Percentiles rank a stretch among this genome's conserved stretches.
Evolutionary conservation across 2,113 vertebrate species (phyloP).

Genomic region (Rhinopomastus cyanomelas): DNA sequence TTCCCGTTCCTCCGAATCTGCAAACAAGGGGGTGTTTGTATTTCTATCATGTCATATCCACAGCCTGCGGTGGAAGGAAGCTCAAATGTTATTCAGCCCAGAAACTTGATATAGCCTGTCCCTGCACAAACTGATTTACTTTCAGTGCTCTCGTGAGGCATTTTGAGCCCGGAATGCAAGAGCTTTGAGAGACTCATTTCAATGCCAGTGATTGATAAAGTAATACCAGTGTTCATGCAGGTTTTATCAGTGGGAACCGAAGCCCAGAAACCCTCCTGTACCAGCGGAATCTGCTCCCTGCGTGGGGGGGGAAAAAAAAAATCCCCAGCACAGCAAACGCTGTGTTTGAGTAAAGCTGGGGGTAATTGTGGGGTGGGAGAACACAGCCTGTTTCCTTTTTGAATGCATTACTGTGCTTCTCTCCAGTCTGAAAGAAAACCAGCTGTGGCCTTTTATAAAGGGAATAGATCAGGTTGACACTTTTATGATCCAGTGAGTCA

Average conservation of each 20-base stretch:
- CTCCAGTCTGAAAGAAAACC: background rate
- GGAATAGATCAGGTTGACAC: background rate
- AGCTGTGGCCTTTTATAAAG: background rate
- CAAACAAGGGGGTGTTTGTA: background rate
- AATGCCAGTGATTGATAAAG: background rate
- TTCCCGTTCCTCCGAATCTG: background rate
- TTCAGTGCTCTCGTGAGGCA: background rate
- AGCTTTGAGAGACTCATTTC: background rate
- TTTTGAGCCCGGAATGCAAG: background rate
- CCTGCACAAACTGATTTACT: background rate
- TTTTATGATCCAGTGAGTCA: conserved; percentile 43
- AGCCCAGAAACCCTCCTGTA: background rate
- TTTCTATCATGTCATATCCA: background rate
- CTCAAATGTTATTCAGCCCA: background rate
- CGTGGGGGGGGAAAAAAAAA: background rate
- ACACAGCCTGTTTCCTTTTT: background rate
- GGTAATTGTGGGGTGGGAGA: background rate
- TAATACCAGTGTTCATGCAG: background rate
- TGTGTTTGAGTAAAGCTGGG: background rate
- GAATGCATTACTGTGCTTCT: background rate
- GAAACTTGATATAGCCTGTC: background rate
- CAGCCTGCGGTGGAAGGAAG: background rate
- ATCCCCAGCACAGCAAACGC: background rate
- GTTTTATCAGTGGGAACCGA: conserved; percentile 7
- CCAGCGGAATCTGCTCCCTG: background rate